Conservation (phyloP, 2,113 vertebrate genomes). For the Nipponia nippon region DNA sequence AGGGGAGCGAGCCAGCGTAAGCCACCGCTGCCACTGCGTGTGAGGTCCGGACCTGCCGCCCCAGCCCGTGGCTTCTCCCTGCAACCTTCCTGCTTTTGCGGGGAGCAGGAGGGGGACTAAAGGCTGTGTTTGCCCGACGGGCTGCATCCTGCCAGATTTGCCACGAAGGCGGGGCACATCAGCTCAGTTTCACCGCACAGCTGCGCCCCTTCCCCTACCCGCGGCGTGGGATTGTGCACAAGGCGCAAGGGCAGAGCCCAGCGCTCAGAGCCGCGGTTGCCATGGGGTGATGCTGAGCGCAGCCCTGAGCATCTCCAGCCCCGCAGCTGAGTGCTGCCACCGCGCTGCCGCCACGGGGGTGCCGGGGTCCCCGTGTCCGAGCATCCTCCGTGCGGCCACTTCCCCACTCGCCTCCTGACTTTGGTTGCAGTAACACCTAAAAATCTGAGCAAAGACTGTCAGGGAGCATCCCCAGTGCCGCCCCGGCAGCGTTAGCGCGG, state of each 20-base stretch:
- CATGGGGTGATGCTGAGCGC: not conserved
- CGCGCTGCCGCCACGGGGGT: rapidly evolving
- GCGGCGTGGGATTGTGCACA: rapidly evolving
- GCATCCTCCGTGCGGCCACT: rapidly evolving
- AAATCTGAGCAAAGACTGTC: rapidly evolving
- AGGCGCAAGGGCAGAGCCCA: not conserved
- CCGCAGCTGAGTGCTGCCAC: rapidly evolving
- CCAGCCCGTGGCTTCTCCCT: rapidly evolving
- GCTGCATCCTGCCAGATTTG: not conserved
- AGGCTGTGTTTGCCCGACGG: not conserved
- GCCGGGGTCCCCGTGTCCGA: not conserved
- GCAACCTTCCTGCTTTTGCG: not conserved
- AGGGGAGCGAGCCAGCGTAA: rapidly evolving
- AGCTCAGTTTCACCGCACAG: not conserved
- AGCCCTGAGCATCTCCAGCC: not conserved
- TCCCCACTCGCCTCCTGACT: not conserved
- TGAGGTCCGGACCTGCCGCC: rapidly evolving
- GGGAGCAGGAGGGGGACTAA: not conserved
- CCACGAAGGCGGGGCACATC: not conserved
- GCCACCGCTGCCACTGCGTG: rapidly evolving
- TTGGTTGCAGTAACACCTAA: not conserved
- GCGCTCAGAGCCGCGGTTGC: rapidly evolving
- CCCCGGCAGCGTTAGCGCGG: rapidly evolving
- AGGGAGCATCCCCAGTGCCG: rapidly evolving
- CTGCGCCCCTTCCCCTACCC: not conserved